Evolutionary conservation across 2,797 vertebrate genomes (phyloP).

Genomic region (Micrastur ruficollis): DNA sequence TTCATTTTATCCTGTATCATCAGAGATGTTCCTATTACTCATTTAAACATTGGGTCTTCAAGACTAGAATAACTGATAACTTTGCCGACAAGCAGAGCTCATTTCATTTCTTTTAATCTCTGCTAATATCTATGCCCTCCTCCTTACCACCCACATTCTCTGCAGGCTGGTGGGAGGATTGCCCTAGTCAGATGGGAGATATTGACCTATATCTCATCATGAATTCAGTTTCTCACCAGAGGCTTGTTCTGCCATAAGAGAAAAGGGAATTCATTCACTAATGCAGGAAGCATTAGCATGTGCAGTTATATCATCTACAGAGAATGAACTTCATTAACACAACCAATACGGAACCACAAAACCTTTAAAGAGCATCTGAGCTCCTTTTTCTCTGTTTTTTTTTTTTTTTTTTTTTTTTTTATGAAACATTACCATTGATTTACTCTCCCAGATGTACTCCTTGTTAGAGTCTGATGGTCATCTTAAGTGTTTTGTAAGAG

Average conservation of each 20-base stretch:
- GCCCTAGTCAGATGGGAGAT: neutral
- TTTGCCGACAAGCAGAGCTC: neutral
- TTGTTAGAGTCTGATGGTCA: neutral
- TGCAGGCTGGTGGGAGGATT: neutral
- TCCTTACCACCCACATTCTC: neutral
- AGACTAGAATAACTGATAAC: neutral
- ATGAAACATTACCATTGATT: constrained; percentile 48
- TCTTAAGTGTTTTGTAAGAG: constrained; percentile 4
- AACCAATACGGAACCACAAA: neutral
- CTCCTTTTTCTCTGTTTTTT: neutral
- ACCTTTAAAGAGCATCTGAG: neutral
- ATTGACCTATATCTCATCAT: neutral
- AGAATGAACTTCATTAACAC: constrained; percentile 5
- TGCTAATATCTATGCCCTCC: neutral
- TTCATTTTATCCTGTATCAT: neutral
- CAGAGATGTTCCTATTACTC: neutral
- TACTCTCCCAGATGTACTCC: neutral
- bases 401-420: neutral
- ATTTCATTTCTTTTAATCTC: constrained; percentile 2
- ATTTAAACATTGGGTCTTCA: neutral
- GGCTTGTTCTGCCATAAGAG: neutral
- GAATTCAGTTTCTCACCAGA: neutral
- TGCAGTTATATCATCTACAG: neutral
- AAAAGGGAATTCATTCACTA: constrained; percentile 29
- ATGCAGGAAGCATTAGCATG: constrained; percentile 29